Conservation (phyloP, 30 jellyfish, hydroid and myxozoan species). For the Nemopilema nomurai region DNA sequence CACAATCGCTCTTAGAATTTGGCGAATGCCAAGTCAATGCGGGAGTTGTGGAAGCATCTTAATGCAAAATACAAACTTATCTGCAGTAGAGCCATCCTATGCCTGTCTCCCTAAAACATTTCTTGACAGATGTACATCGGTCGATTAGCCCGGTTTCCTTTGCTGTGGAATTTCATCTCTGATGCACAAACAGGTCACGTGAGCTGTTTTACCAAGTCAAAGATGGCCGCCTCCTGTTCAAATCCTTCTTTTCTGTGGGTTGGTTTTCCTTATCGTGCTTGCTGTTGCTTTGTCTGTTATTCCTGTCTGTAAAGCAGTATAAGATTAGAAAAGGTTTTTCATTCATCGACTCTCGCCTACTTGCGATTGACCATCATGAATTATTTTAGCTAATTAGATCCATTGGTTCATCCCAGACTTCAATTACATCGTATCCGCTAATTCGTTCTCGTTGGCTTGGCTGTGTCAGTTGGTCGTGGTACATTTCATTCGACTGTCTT, state of each 20-base stretch:
- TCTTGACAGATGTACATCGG: slow-evolving; percentile 48
- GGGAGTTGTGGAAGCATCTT: not conserved
- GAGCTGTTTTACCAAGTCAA: slow-evolving; percentile 71
- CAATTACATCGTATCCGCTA: slow-evolving; percentile 1
- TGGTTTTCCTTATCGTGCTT: slow-evolving; percentile 69
- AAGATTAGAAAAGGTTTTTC: not conserved
- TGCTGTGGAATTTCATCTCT: slow-evolving; percentile 51
- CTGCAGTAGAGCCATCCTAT: not conserved
- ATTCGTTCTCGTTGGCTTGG: not conserved
- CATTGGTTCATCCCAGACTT: slow-evolving; percentile 4
- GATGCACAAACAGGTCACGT: slow-evolving; percentile 71
- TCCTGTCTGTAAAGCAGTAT: slow-evolving; percentile 57
- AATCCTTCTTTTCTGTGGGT: slow-evolving; percentile 52
- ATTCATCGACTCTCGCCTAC: not conserved
- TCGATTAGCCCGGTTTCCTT: slow-evolving; percentile 38
- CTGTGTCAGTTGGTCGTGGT: too few species aligned
- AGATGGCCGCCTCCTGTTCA: slow-evolving; percentile 79
- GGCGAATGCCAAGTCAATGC: not conserved
- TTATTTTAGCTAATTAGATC: slow-evolving; percentile 17
- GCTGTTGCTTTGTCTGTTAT: slow-evolving; percentile 31
- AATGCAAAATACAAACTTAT: not conserved
- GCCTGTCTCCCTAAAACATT: not conserved
- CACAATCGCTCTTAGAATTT: not conserved
- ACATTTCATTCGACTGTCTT: not conserved
- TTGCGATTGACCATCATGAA: not conserved